phyloP scores from a whole-genome alignment of 30 jellyfish, hydroid and myxozoan genomes.

The Rhopilema esculentum region DNA sequence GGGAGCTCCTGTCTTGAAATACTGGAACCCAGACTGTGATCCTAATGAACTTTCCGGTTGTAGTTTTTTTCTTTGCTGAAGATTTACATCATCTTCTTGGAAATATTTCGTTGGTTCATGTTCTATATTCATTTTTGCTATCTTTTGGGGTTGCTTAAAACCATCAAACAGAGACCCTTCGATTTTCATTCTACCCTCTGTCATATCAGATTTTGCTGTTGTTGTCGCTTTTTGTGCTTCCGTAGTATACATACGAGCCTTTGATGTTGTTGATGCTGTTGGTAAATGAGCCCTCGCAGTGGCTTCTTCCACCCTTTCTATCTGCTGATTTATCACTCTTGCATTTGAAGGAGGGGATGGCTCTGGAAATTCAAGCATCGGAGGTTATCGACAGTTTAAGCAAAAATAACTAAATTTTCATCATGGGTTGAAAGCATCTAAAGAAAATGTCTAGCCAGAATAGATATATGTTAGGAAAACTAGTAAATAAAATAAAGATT shows the following conservation, averaged over 20 bases:
- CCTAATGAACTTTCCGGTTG: not conserved
- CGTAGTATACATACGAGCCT: slow-evolving; percentile 3
- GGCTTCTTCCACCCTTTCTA: slow-evolving; percentile 4
- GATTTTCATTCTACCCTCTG: slow-evolving; percentile 26
- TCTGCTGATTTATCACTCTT: not conserved
- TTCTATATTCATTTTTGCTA: slow-evolving; percentile 51
- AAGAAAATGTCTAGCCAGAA: no score
- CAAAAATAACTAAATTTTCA: not conserved
- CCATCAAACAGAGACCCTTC: slow-evolving; percentile 47
- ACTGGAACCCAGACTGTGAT: not conserved
- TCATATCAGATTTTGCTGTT: not conserved
- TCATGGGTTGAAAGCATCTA: no score
- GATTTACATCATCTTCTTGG: not conserved
- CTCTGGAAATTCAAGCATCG: slow-evolving; percentile 33
- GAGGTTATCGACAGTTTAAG: not conserved
- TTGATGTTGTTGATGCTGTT: slow-evolving; percentile 36
- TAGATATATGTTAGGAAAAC: no score
- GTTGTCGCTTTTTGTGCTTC: slow-evolving; percentile 5
- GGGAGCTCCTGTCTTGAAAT: slow-evolving; percentile 26
- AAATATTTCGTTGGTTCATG: slow-evolving; percentile 46
- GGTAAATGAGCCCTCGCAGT: slow-evolving; percentile 36
- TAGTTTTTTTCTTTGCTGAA: not conserved
- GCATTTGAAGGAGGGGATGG: slow-evolving; percentile 11
- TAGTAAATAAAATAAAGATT: no score
- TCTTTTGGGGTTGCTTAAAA: slow-evolving; percentile 4